Percentiles rank a stretch among this genome's conserved stretches.
phyloP scores from a whole-genome alignment of 2,113 vertebrate genomes.

The Aegithalos caudatus region DNA sequence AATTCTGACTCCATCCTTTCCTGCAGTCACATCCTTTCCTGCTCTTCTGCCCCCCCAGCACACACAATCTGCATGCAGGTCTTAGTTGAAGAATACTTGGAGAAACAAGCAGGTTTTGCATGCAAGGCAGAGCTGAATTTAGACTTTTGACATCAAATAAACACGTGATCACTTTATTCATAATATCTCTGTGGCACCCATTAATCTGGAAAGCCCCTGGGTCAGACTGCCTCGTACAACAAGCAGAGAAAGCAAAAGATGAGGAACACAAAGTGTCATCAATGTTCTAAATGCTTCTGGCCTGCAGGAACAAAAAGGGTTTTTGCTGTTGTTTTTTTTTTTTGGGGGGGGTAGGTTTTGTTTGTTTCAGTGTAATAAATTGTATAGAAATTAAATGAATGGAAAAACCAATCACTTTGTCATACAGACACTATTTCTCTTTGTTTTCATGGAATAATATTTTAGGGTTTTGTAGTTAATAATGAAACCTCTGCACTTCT shows the following conservation, averaged over 20 bases:
- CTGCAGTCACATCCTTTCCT: neutral
- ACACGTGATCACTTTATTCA: neutral
- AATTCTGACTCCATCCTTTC: neutral
- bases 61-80: neutral
- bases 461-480: neutral
- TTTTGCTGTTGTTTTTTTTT: neutral
- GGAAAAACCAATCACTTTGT: neutral
- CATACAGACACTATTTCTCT: neutral
- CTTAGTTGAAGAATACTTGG: neutral
- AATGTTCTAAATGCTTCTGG: neutral
- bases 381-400: neutral
- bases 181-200: neutral
- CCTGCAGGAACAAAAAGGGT: neutral
- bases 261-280: neutral
- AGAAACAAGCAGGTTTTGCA: neutral
- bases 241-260: neutral
- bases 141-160: neutral
- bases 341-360: neutral
- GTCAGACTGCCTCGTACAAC: neutral
- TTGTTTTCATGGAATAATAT: neutral
- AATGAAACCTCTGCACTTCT: neutral
- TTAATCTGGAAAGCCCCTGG: neutral
- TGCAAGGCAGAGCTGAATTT: neutral
- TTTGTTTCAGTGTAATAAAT: slow-evolving; percentile 1
- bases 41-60: neutral